Base-by-base conservation (phyloP, 2,888 invertebrate species). In the Eupithecia subumbrata region DNA sequence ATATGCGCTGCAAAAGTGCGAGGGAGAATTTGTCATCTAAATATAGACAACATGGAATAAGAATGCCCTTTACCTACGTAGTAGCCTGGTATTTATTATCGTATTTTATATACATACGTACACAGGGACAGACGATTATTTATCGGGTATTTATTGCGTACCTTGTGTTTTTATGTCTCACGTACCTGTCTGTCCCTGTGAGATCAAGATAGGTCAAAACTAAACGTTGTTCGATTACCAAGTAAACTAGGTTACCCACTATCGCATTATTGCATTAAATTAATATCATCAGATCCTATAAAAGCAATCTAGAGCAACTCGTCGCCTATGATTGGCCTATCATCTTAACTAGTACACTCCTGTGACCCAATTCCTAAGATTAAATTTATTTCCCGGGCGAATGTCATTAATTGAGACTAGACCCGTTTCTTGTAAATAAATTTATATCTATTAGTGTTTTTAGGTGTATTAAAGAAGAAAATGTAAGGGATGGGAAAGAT, bases 301-400 rank as follows among this genome's bases (percentile, higher is more conserved):
- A 79, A 79, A 80, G 72, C 73, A 73, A 77, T 77, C 77, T 83
- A 85, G 82, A 85, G 82, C 84, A 73, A 69, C 69, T 77, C 72
- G 60, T 70, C 73, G 83, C 79, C 83, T 85, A 88, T 89, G 85
- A 88, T 82, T 81, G 82, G 79, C 79, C 84, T 84, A 84, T 86
- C 86, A 84, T 75, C 74, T 74, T 77, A 72, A 81, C 78, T 87
- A 87, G 88, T 87, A 84, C 76, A 84, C 84, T 85, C 80, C 76
- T 80, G 84, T 84, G 92, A 92, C 92, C 92, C 84, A 92, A 92
- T 93, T 92, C 87, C 88, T 88, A 83, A 87, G 85, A 91, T 89
- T 89, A 89, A 90, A 89, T 90, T 88, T 85, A 90, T 89, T 90
- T 89, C 87, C 89, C 86, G 76, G 78, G 84, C 82, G 82, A 85